Evolutionary conservation across 2,888 invertebrate genomes (phyloP).

Genomic region (Andrena haemorrhoa): DNA sequence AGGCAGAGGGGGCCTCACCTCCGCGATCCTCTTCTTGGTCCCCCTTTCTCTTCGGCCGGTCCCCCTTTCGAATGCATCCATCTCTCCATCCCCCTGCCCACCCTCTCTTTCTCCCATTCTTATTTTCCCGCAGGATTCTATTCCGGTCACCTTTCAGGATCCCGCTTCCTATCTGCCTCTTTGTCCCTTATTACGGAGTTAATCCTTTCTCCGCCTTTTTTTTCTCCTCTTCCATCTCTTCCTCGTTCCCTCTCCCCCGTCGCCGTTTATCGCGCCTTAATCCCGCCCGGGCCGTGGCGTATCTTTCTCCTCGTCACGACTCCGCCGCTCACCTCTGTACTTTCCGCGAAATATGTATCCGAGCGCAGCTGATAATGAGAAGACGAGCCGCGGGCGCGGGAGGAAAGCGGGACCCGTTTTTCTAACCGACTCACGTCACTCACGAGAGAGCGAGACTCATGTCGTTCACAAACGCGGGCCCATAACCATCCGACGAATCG

Average conservation of each 20-base stretch:
- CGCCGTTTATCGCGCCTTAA: constrained; percentile 29
- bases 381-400: constrained; percentile 23
- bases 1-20: constrained; percentile 66
- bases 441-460: constrained; percentile 2
- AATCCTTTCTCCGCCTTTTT: constrained; percentile 50
- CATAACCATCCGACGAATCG: neutral
- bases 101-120: constrained; percentile 33
- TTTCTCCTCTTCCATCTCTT: neutral
- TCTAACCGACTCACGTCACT: constrained; percentile 5
- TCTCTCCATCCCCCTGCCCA: constrained; percentile 39
- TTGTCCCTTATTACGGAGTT: constrained; percentile 61
- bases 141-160: constrained; percentile 29
- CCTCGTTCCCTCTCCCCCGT: neutral
- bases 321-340: constrained; percentile 57
- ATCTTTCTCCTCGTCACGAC: constrained; percentile 68
- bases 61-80: constrained; percentile 70
- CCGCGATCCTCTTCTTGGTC: constrained; percentile 68
- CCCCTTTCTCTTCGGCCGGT: constrained; percentile 71
- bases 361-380: constrained; percentile 63
- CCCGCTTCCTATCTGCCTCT: constrained; percentile 44
- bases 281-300: constrained; percentile 55
- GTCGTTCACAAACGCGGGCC: neutral
- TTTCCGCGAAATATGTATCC: constrained; percentile 57
- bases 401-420: constrained; percentile 12
- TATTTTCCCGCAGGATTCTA: constrained; percentile 4